Evolutionary conservation across 2,888 invertebrate genomes (phyloP).

Genomic region (Hyposoter didymator): DNA sequence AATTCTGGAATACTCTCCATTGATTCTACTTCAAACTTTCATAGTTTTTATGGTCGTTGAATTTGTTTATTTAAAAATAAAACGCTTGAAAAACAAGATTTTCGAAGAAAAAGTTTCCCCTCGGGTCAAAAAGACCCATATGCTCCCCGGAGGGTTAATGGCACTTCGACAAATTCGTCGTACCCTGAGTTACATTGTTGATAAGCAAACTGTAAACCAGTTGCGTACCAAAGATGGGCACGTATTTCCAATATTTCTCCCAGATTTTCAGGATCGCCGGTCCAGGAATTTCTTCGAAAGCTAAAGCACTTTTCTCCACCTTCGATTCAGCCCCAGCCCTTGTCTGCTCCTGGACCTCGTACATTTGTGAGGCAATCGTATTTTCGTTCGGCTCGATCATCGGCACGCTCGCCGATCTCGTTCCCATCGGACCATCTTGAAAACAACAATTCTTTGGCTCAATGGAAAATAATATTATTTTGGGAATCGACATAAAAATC

Average conservation of each 20-base stretch:
- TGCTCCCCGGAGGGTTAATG: conserved; percentile 36
- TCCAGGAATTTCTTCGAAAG: conserved; percentile 89
- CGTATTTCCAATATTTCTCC: conserved; percentile 86
- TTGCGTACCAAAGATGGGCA: conserved; percentile 88
- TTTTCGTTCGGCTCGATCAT: conserved; percentile 66
- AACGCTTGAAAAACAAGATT: no score
- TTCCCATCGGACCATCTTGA: conserved; percentile 65
- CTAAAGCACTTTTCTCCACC: conserved; percentile 74
- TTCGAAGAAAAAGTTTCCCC: background rate
- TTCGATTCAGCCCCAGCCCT: conserved; percentile 48
- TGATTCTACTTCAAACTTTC: no score
- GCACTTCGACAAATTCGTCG: conserved; percentile 69
- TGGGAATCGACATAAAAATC: no score
- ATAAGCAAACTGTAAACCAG: conserved; percentile 81
- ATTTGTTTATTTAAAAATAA: no score
- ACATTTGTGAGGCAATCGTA: conserved; percentile 48
- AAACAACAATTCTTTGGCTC: conserved; percentile 10
- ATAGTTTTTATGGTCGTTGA: no score
- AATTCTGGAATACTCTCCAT: no score
- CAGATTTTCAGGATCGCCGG: conserved; percentile 86
- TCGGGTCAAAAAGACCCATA: background rate
- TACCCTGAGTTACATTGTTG: conserved; percentile 81
- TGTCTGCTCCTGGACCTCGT: conserved; percentile 10
- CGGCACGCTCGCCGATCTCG: conserved; percentile 66
- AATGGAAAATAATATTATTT: no score